These are phyloP conservation scores for Branchinecta lindahli DNA, from an alignment of 1,140 invertebrate species.

Conservation along the genomic window DNA sequence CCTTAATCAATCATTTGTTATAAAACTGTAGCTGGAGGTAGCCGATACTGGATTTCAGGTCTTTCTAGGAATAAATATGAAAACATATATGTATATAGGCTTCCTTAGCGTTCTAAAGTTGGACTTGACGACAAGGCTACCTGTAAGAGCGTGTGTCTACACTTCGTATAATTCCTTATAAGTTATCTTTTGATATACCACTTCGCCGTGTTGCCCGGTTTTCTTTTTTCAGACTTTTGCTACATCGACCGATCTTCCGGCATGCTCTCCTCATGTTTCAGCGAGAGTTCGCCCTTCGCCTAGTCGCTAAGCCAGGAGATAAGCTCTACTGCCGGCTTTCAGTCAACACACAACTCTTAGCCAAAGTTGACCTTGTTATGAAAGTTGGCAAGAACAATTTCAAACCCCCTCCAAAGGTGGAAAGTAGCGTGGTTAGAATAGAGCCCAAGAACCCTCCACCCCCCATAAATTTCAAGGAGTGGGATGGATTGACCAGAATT, in stretches of 20 bases:
- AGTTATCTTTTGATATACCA: no score
- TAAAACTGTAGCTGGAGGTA: no score
- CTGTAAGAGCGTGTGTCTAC: no score
- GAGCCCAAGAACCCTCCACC: slow-evolving; percentile 94
- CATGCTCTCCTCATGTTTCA: slow-evolving; percentile 99
- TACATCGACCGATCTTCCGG: slow-evolving; percentile 65
- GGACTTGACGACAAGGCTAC: no score
- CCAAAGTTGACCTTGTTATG: slow-evolving; percentile 90
- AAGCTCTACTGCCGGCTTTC: slow-evolving; percentile 94
- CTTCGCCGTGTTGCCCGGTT: neutral
- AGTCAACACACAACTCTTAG: slow-evolving; percentile 88
- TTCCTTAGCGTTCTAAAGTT: no score
- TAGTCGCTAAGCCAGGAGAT: slow-evolving; percentile 92
- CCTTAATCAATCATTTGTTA: no score
- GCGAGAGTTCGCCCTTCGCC: slow-evolving; percentile 89
- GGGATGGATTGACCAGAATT: slow-evolving; percentile 91
- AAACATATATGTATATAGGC: no score
- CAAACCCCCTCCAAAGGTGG: slow-evolving; percentile 92
- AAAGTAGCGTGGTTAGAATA: slow-evolving; percentile 94
- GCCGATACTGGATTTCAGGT: no score
- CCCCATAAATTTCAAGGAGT: slow-evolving; percentile 89
- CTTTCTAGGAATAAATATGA: no score
- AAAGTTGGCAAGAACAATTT: slow-evolving; percentile 99
- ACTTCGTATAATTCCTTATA: no score
- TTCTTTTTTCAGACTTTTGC: slow-evolving; percentile 51